A percentile compares a stretch with the other conserved stretches of the same genome.
These are phyloP conservation scores for Allobates femoralis DNA, from an alignment of 2,797 vertebrate species.

Conservation along the genomic window DNA sequence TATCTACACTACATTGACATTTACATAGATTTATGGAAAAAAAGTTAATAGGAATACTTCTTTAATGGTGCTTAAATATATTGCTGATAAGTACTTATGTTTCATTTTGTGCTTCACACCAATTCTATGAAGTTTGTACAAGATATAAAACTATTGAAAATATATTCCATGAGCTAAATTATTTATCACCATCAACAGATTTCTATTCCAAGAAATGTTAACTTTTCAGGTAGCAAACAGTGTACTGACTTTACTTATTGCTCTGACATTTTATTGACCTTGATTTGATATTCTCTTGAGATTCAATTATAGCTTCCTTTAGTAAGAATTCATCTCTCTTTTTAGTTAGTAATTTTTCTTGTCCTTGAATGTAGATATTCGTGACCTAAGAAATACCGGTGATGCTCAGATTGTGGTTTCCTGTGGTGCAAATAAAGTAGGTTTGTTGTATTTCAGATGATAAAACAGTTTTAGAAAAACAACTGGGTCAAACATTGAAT, in stretches of 20 bases:
- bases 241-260: background rate
- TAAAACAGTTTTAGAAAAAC: background rate
- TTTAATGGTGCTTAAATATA: too few relatives aligned
- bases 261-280: constrained; percentile 19
- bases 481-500: background rate
- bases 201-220: background rate
- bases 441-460: background rate
- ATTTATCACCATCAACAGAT: background rate
- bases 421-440: constrained; percentile 12
- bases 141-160: too few relatives aligned
- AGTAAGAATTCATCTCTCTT: constrained; percentile 13
- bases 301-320: constrained; percentile 24
- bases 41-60: too few relatives aligned
- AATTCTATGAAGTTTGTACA: too few relatives aligned
- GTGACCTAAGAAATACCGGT: constrained; percentile 7
- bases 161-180: background rate
- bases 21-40: too few relatives aligned
- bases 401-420: background rate
- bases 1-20: too few relatives aligned
- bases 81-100: too few relatives aligned
- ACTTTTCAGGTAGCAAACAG: background rate
- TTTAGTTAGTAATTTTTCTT: constrained; percentile 6
- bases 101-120: too few relatives aligned
- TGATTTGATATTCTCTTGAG: constrained; percentile 33
- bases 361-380: constrained; percentile 2